phyloP scores from a whole-genome alignment of 2,888 invertebrate genomes.

The Heliconius aoede region DNA sequence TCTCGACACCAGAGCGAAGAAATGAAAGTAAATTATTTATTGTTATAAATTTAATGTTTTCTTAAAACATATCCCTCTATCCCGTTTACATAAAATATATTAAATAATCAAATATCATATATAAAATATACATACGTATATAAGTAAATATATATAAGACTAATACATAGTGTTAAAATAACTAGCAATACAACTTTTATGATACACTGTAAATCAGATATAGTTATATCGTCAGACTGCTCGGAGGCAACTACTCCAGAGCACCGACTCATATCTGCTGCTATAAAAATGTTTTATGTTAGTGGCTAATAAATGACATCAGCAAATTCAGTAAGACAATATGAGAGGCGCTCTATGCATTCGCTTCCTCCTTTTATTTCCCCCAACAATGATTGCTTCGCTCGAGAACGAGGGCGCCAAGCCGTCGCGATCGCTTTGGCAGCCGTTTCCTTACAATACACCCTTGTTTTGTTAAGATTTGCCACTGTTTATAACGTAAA shows the following conservation, averaged over 20 bases:
- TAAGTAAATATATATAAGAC: not conserved
- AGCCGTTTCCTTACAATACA: constrained; percentile 67
- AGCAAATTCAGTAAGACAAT: constrained; percentile 83
- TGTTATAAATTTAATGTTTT: too few species aligned
- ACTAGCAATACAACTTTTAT: constrained; percentile 74
- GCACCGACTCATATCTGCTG: constrained; percentile 71
- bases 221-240: constrained; percentile 71
- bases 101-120: not conserved
- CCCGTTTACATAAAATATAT: too few species aligned
- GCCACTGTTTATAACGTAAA: constrained; percentile 60
- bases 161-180: constrained; percentile 25
- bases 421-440: constrained; percentile 69
- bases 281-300: constrained; percentile 84
- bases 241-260: constrained; percentile 66
- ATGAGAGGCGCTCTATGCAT: constrained; percentile 77
- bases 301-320: constrained; percentile 84
- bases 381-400: constrained; percentile 78
- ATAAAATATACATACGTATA: not conserved
- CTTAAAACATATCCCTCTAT: too few species aligned
- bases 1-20: too few species aligned
- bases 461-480: constrained; percentile 69
- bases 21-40: too few species aligned
- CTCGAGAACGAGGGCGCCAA: constrained; percentile 70
- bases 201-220: constrained; percentile 74
- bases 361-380: constrained; percentile 75